Evolutionary conservation across 2,797 vertebrate genomes (phyloP), one percentile per base, ranked within the genome.

Genomic region (Sebastes minor): DNA sequence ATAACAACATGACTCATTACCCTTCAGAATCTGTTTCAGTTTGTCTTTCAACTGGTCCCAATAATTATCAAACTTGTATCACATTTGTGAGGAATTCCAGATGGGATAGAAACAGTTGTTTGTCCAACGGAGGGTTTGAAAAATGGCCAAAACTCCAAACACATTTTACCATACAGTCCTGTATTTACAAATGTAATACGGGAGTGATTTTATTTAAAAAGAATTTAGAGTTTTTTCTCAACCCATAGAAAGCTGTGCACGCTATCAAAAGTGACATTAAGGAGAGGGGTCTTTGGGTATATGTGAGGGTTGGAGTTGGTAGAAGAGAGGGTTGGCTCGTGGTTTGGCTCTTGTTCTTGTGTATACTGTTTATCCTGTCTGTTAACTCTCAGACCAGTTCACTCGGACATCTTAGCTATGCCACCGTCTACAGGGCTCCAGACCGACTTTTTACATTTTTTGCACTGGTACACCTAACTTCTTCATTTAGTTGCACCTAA

Each of bases 1-100:
- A 23, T 52, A 25, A 62, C 22, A 10, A 1, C 66, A 32, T n/a
- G 70, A 82, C 12, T 76, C 57, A 78, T 86, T 71, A 76, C 20
- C 46, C 28, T 56, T 63, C 62, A 75, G n/a, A 35, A 16, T 57
- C 12, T 46, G 78, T 81, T 83, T 60, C 33, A 49, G 27, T 86
- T 77, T 65, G 63, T 77, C 73, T 69, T 69, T 89, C 80, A 80
- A 16, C 64, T 22, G 25, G 18, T 49, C 62, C n/a, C 25, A 71
- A 28, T 76, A 65, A 82, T 67, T 2, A 73, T 77, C 46, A 65
- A 12, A 69, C 71, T 35, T 4, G 8, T 30, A 32, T 59, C 67
- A 62, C 16, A 59, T 59, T 32, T 28, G 25, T 33, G 32, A 84
- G 23, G 14, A 25, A 9, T 20, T 57, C 74, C 42, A 68, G 10